phyloP scores from a whole-genome alignment of 2,888 invertebrate genomes.

The Agrotis segetum region DNA sequence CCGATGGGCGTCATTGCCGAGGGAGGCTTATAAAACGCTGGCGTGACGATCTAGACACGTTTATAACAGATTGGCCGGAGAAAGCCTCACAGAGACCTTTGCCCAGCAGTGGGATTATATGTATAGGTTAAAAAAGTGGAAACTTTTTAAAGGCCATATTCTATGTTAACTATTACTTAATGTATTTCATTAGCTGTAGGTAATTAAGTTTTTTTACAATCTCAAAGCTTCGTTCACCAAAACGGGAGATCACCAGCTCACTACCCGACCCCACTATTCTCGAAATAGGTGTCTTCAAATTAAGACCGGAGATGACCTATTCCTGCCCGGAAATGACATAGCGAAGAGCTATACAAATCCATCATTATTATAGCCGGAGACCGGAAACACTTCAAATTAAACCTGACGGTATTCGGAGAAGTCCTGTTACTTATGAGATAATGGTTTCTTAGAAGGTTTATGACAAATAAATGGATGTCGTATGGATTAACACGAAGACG shows the following conservation, averaged over 20 bases:
- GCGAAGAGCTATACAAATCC: constrained; percentile 34
- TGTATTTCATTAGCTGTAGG: no score
- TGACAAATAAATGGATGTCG: neutral
- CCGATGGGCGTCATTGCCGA: no score
- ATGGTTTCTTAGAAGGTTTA: constrained; percentile 5
- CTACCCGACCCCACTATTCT: neutral
- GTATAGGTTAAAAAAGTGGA: no score
- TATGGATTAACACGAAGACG: neutral
- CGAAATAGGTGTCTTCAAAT: constrained; percentile 9
- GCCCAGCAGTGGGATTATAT: no score
- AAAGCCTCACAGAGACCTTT: no score
- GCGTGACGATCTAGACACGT: no score
- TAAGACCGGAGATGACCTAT: constrained; percentile 22
- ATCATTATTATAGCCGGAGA: neutral
- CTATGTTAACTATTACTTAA: no score
- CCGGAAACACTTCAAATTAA: constrained; percentile 33
- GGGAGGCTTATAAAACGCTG: no score
- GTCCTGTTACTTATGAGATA: constrained; percentile 11
- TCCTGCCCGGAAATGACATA: constrained; percentile 26
- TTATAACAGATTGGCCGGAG: no score
- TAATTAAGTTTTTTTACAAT: neutral
- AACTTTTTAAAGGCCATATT: no score
- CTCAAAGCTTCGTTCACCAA: neutral
- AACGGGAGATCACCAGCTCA: neutral
- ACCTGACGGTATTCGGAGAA: constrained; percentile 22